Evolutionary conservation across 2,888 invertebrate genomes (phyloP).

Genomic region (Phaonia tiefii): DNA sequence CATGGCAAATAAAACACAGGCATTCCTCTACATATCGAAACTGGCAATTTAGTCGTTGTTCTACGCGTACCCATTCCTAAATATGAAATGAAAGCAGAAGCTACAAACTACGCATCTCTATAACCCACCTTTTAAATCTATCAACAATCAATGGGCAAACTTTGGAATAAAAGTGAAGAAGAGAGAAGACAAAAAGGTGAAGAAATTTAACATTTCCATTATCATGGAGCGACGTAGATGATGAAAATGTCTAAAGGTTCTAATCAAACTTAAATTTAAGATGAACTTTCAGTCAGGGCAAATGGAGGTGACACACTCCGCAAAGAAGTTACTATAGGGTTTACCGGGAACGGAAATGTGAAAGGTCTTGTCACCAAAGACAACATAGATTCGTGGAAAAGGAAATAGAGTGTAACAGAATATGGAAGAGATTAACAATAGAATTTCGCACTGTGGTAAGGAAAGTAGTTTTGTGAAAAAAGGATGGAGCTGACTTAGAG

Average conservation of each 20-base stretch:
- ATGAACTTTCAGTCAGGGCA: constrained; percentile 25
- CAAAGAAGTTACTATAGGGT: neutral
- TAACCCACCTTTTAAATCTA: constrained; percentile 8
- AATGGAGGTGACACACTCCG: constrained; percentile 1
- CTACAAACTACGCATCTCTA: constrained; percentile 6
- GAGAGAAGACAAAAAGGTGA: constrained; percentile 29
- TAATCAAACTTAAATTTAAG: constrained; percentile 44
- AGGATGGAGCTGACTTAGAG: too few relatives aligned
- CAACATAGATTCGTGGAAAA: neutral
- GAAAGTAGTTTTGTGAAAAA: too few relatives aligned
- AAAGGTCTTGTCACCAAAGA: constrained; percentile 16
- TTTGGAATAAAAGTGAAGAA: neutral
- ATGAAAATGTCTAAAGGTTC: constrained; percentile 37
- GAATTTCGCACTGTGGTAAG: too few relatives aligned
- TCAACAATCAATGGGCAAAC: neutral
- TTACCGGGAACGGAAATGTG: constrained; percentile 8
- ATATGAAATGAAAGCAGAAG: constrained; percentile 22
- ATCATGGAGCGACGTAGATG: constrained; percentile 7
- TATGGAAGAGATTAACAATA: too few relatives aligned
- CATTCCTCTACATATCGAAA: constrained; percentile 6
- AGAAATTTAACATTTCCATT: constrained; percentile 42
- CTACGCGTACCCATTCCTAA: neutral
- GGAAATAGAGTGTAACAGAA: too few relatives aligned
- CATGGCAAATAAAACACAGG: constrained; percentile 11
- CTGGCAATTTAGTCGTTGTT: neutral